Percentiles rank a stretch among this genome's conserved stretches.
Evolutionary conservation across 2,113 vertebrate species (phyloP).

Genomic region (Microcebus tavaratra): DNA sequence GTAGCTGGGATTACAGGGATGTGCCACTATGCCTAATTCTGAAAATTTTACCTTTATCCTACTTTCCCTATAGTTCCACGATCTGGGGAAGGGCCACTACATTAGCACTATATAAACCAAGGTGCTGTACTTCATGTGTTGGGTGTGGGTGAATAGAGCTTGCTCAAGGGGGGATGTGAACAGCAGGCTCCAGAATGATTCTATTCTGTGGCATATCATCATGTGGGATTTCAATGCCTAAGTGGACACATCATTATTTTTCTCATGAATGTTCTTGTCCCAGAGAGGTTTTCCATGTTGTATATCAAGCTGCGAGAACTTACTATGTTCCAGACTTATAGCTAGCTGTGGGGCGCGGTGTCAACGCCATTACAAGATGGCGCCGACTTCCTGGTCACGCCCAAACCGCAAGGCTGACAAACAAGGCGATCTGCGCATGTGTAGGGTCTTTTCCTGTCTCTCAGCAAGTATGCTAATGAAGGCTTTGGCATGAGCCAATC

Average conservation of each 20-base stretch:
- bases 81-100: not conserved
- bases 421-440: no score
- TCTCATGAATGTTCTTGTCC: not conserved
- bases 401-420: no score
- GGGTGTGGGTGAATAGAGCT: not conserved
- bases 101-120: not conserved
- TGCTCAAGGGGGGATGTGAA: not conserved
- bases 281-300: not conserved
- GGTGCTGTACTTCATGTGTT: not conserved
- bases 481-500: no score
- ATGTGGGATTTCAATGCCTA: not conserved
- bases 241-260: not conserved
- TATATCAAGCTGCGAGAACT: not conserved
- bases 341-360: no score
- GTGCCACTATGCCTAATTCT: no score
- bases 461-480: no score
- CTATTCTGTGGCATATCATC: not conserved
- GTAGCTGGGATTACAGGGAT: no score
- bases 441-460: no score
- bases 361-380: no score
- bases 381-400: no score
- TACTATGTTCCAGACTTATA: not conserved
- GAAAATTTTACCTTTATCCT: not conserved
- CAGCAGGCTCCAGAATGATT: not conserved
- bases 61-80: not conserved